phyloP scores from a whole-genome alignment of 2,113 vertebrate genomes.

The Guaruba guarouba region DNA sequence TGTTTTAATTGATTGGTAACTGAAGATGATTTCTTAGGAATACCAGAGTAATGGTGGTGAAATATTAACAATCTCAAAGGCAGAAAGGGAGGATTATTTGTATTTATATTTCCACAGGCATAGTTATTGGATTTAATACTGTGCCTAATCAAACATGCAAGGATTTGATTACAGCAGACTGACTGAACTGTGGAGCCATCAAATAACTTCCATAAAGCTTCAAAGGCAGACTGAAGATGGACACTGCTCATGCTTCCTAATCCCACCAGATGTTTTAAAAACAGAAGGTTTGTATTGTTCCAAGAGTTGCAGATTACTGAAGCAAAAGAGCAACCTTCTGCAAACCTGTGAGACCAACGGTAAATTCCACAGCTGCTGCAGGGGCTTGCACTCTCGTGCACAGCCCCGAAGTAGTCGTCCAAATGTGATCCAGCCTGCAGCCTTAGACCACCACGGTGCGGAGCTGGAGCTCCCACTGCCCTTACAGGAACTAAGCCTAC shows the following conservation, averaged over 20 bases:
- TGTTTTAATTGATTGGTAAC: background rate
- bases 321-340: background rate
- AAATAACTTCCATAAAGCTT: background rate
- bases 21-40: background rate
- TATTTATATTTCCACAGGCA: background rate
- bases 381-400: background rate
- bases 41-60: background rate
- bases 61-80: background rate
- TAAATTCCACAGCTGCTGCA: background rate
- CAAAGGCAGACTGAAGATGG: background rate
- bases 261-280: background rate
- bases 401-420: background rate
- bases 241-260: background rate
- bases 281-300: background rate
- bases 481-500: background rate
- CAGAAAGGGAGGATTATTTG: background rate
- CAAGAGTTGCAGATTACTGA: background rate
- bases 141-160: background rate
- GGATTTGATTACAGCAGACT: background rate
- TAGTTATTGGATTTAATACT: background rate
- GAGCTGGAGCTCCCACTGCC: background rate
- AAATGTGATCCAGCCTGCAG: background rate
- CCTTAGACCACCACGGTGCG: accelerated
- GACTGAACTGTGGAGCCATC: background rate
- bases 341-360: accelerated